These are phyloP conservation scores for Hydractinia symbiolongicarpus DNA, from an alignment of 30 jellyfish, hydroid and myxozoan genomes.

Conservation along the genomic window DNA sequence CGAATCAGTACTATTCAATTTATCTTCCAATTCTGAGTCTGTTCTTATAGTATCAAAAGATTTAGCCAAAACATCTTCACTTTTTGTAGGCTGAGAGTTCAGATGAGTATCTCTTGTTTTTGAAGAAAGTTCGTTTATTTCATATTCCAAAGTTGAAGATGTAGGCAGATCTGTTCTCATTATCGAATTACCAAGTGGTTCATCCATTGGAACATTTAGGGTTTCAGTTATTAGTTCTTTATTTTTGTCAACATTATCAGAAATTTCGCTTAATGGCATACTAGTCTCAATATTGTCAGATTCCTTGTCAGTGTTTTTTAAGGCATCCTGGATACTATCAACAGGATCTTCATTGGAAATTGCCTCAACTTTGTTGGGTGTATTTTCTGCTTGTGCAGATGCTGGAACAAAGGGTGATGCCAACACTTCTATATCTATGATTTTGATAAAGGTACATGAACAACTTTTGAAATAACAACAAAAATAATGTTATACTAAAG, in stretches of 20 bases:
- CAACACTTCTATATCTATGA: neutral
- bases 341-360: neutral
- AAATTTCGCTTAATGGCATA: neutral
- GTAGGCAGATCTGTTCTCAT: no score
- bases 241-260: neutral
- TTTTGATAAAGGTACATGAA: no score
- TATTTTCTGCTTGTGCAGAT: neutral
- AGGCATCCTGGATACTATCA: neutral
- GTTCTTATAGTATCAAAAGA: neutral
- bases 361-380: neutral
- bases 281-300: neutral
- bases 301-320: neutral
- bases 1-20: neutral
- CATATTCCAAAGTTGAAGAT: no score
- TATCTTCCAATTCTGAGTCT: neutral
- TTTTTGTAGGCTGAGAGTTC: neutral
- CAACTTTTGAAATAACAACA: no score
- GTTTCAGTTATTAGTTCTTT: neutral
- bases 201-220: neutral
- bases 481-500: no score
- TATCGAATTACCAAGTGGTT: no score
- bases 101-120: neutral
- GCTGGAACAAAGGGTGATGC: neutral
- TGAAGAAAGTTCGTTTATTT: neutral
- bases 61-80: neutral